Evolutionary conservation across 2,888 invertebrate species (phyloP).

Genomic region (Chymomyza fuscimana): DNA sequence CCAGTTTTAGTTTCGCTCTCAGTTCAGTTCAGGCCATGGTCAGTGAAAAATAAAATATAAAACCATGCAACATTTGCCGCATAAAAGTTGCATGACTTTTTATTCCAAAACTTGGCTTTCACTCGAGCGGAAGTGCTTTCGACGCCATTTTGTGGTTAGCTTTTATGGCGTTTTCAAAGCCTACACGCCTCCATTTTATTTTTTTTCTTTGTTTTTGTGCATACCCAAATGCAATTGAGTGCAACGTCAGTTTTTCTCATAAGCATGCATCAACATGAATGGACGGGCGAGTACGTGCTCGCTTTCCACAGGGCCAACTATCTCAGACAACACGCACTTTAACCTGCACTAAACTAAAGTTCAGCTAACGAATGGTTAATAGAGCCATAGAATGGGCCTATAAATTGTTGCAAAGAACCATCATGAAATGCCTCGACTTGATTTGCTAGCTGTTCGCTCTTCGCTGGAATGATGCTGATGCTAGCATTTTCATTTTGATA

Average conservation of each 20-base stretch:
- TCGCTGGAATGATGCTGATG: constrained; percentile 1
- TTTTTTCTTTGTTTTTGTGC: background rate
- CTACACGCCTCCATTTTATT: background rate
- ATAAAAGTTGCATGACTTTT: constrained; percentile 26
- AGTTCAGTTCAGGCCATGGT: background rate
- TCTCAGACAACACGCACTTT: constrained; percentile 55
- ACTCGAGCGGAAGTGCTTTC: constrained; percentile 63
- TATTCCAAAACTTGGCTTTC: constrained; percentile 8
- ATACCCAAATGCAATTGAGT: constrained; percentile 51
- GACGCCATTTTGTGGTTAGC: constrained; percentile 64
- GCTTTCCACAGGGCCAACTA: constrained; percentile 35
- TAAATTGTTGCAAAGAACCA: constrained; percentile 67
- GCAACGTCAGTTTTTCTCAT: constrained; percentile 20
- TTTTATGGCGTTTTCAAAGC: constrained; percentile 35
- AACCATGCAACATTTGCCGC: constrained; percentile 62
- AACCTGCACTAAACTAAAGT: constrained; percentile 36
- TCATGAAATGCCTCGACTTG: constrained; percentile 38
- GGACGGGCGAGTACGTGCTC: background rate
- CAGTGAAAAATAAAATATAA: background rate
- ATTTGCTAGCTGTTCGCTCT: constrained; percentile 14
- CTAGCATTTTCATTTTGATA: background rate
- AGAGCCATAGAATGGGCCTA: constrained; percentile 46
- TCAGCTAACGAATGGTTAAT: constrained; percentile 40
- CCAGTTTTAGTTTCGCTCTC: background rate
- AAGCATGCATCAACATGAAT: background rate